Conservation (phyloP, 2,797 vertebrate species). For the Tamandua tetradactyla region DNA sequence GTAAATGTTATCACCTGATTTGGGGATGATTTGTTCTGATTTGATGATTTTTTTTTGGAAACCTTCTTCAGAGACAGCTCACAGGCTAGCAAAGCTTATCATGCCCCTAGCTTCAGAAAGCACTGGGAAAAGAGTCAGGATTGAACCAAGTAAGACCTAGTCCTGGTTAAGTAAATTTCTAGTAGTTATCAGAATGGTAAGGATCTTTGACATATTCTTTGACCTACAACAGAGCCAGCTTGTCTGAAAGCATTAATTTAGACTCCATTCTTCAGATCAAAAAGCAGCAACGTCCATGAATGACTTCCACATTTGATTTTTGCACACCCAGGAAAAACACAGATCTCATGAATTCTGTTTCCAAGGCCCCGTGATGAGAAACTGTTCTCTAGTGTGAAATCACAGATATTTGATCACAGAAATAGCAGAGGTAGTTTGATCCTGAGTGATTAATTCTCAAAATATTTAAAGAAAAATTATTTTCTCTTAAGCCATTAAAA, state of each 20-base stretch:
- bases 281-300: not conserved
- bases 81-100: accelerated
- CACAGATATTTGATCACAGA: not conserved
- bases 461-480: not conserved
- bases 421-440: not conserved
- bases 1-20: not conserved
- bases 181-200: not conserved
- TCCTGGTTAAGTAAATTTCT: accelerated
- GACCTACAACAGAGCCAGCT: not conserved
- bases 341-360: not conserved
- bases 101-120: not conserved
- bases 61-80: not conserved
- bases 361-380: not conserved
- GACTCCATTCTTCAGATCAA: not conserved
- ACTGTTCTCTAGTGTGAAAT: accelerated
- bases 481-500: not conserved
- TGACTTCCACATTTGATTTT: not conserved
- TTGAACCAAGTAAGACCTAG: accelerated
- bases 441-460: not conserved
- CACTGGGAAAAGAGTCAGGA: not conserved
- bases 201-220: not conserved
- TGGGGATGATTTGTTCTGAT: not conserved
- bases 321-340: not conserved
- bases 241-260: not conserved
- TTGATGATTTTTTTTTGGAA: too few species aligned